A percentile compares a stretch with the other conserved stretches of the same genome.
phyloP scores from a whole-genome alignment of 37 sponge, comb jelly and placozoan species.

The Halichondria panicea region DNA sequence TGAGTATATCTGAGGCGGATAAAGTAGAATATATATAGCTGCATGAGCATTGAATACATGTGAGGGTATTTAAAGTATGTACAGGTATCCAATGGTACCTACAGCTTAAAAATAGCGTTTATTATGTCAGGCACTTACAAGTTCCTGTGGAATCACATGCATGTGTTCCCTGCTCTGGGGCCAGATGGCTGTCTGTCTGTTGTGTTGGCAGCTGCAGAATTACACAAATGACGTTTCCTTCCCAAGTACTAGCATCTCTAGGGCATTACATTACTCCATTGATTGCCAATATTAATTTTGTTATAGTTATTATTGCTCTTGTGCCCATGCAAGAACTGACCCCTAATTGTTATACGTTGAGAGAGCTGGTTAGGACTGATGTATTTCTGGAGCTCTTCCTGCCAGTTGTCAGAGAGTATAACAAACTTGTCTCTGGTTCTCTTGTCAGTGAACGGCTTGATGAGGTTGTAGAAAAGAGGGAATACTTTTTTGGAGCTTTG shows the following conservation, averaged over 20 bases:
- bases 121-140: not conserved
- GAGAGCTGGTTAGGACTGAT: conserved; percentile 59
- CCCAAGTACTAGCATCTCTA: conserved; percentile 58
- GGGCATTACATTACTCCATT: no score
- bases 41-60: not conserved
- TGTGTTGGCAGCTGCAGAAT: not conserved
- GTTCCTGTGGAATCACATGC: not conserved
- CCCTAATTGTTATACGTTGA: not conserved
- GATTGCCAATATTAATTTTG: not conserved
- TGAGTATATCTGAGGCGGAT: conserved; percentile 58
- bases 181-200: not conserved
- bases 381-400: conserved; percentile 62
- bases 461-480: conserved; percentile 48
- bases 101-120: no score
- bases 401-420: conserved; percentile 34
- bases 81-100: no score
- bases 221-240: conserved; percentile 40
- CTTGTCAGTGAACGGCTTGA: conserved; percentile 52
- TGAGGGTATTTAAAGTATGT: not conserved
- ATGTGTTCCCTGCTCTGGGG: not conserved
- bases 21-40: not conserved
- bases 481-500: conserved; percentile 59
- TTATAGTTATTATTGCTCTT: not conserved
- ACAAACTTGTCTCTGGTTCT: conserved; percentile 46
- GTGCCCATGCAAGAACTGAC: not conserved